Conservation (phyloP, 1,140 invertebrate genomes). For the Caenorhabditis latens region DNA sequence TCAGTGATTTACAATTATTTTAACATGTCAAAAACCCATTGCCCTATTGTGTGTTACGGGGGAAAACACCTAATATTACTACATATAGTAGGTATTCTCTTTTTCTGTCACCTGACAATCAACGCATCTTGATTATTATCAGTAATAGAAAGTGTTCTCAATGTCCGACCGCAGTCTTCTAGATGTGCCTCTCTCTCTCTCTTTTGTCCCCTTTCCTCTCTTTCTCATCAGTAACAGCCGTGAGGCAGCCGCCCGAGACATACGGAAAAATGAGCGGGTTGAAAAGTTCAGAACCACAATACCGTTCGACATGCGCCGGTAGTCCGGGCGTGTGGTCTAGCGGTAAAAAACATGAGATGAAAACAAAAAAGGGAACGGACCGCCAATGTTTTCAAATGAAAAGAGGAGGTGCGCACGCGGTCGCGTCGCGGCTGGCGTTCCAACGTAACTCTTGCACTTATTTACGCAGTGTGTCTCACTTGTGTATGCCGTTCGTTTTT, state of each 20-base stretch:
- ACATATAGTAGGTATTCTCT: neutral
- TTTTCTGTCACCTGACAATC: constrained; percentile 11
- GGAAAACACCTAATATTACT: neutral
- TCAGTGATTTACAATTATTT: neutral
- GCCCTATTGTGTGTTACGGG: neutral
- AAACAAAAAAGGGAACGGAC: constrained; percentile 49
- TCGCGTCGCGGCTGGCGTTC: constrained; percentile 13
- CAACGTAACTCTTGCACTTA: constrained; percentile 48
- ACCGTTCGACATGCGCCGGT: neutral
- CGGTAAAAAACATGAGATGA: neutral
- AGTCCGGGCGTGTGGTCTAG: neutral
- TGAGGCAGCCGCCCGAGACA: neutral
- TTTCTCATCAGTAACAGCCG: neutral
- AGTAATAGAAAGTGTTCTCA: constrained; percentile 1
- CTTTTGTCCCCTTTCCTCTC: neutral
- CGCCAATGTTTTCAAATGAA: constrained; percentile 32
- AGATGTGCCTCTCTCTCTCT: neutral
- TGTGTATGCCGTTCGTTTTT: constrained; percentile 26
- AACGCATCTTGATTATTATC: neutral
- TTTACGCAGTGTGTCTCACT: constrained; percentile 52
- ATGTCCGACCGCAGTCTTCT: neutral
- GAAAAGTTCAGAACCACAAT: neutral
- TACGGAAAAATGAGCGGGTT: neutral
- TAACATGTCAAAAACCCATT: neutral
- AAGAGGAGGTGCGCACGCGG: constrained; percentile 29